A percentile compares a stretch with the other conserved stretches of the same genome.
Evolutionary conservation across 2,888 invertebrate genomes (phyloP).

Genomic region (Heliconius ismenius): DNA sequence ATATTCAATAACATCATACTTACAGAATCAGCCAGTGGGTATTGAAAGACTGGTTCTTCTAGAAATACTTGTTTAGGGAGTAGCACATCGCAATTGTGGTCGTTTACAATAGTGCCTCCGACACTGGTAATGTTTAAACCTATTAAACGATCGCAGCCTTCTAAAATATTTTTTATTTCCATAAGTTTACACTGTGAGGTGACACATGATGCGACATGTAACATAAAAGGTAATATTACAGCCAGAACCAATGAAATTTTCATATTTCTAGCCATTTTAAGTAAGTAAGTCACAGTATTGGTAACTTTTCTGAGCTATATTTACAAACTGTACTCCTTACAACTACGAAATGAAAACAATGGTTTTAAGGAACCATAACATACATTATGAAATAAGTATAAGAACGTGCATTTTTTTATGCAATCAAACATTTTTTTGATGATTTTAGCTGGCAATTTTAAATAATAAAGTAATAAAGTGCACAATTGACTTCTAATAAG

Average conservation of each 20-base stretch:
- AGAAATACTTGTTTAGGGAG: slow-evolving; percentile 74
- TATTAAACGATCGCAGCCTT: slow-evolving; percentile 67
- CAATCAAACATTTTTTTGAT: background rate
- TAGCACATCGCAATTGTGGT: slow-evolving; percentile 75
- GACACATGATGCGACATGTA: slow-evolving; percentile 47
- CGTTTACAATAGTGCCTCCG: slow-evolving; percentile 73
- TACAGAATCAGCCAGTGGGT: slow-evolving; percentile 67
- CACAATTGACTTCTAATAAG: background rate
- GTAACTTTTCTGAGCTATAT: background rate
- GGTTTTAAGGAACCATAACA: slow-evolving; percentile 2
- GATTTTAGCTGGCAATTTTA: background rate
- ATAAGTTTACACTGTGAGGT: slow-evolving; percentile 58
- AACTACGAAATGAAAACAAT: slow-evolving; percentile 5
- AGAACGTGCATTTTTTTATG: background rate
- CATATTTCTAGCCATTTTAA: slow-evolving; percentile 5
- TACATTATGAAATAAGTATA: slow-evolving; percentile 3
- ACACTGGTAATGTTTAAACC: slow-evolving; percentile 72
- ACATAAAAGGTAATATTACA: slow-evolving; percentile 42
- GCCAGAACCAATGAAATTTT: slow-evolving; percentile 27
- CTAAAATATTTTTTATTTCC: slow-evolving; percentile 67
- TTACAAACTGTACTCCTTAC: slow-evolving; percentile 3
- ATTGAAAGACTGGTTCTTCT: slow-evolving; percentile 74
- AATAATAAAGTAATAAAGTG: background rate
- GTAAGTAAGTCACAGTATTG: background rate
- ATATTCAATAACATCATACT: slow-evolving; percentile 21